Evolutionary conservation across 2,113 vertebrate species (phyloP).

Genomic region (Cyprinodon variegatus): DNA sequence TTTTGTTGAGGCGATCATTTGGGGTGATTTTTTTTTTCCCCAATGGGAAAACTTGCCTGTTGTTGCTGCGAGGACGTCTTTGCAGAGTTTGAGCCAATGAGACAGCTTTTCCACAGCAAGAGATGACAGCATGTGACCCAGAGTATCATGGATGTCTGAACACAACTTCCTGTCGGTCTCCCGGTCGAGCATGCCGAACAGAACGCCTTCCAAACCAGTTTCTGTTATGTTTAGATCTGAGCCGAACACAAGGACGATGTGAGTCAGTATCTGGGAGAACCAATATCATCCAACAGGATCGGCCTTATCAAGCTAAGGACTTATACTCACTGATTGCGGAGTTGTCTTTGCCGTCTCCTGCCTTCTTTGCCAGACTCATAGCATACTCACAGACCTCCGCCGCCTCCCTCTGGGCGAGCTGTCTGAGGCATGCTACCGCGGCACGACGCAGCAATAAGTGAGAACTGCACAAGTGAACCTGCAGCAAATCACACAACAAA

Average conservation of each 20-base stretch:
- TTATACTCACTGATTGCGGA: conserved; percentile 84
- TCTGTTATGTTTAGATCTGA: conserved; percentile 94
- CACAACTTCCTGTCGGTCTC: conserved; percentile 96
- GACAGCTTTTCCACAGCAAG: conserved; percentile 95
- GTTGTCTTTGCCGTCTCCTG: conserved; percentile 89
- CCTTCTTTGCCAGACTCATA: conserved; percentile 91
- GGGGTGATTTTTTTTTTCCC: neutral
- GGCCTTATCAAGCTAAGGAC: neutral
- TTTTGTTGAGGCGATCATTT: neutral
- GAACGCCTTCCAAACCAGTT: conserved; percentile 93
- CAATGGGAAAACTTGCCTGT: conserved; percentile 81
- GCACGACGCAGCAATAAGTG: conserved; percentile 93
- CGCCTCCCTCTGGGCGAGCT: conserved; percentile 95
- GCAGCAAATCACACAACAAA: conserved; percentile 10
- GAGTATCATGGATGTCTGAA: conserved; percentile 96
- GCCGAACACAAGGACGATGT: neutral
- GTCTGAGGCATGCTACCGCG: conserved; percentile 93
- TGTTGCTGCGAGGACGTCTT: conserved; percentile 95
- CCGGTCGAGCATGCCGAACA: conserved; percentile 97
- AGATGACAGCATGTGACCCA: conserved; percentile 98
- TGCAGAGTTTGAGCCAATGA: conserved; percentile 97
- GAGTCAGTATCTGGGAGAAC: neutral
- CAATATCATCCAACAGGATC: neutral
- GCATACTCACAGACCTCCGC: conserved; percentile 97
- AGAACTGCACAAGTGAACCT: conserved; percentile 97